Base-by-base conservation (phyloP, 2,888 invertebrate genomes). In the Coremacera marginata region DNA sequence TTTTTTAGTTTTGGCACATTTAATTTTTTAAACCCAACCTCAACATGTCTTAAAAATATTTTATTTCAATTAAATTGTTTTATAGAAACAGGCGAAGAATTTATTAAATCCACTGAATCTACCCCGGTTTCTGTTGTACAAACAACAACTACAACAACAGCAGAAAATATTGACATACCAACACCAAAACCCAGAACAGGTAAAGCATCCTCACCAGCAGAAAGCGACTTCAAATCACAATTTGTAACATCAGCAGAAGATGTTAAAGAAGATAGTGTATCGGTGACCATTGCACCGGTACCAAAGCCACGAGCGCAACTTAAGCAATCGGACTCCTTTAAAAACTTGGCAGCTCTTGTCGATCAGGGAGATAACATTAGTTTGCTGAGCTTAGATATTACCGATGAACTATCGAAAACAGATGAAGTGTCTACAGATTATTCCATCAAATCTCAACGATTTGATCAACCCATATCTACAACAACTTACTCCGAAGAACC, bases 101-200 rank as follows among this genome's bases (percentile, higher is more conserved):
- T 83, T 83, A 82, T 84, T 81, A 82, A 83, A 80, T 84, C 86
- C 82, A 83, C 84, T 82, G 87, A 87, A 80, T 86, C 84, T 81
- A 86, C 85, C 80, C 85, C 85, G 77, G 83, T 86, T 80, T 86
- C 89, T 84, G 85, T 44, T 44, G 84, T 79, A 81, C 83, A 80
- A 81, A 74, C 78, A 68, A 49, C 78, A 74, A 76, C 71, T 78
- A 86, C 83, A 75, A 77, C 77, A 75, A 60, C 67, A 9, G 67
- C 60, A 63, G 67, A 72, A 65, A 19, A 60, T 62, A 31, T 44
- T 27, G 85, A 85, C 81, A 82, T 82, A 77, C 91, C 91, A 80
- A 90, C 89, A 88, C 91, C 91, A 82, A 91, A 90, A 85, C 91
- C 91, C 72, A 89, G 91, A 79, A 85, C 86, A 80, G 86, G 84